A percentile compares a stretch with the other conserved stretches of the same genome.
Evolutionary conservation across 2,797 vertebrate genomes (phyloP).

Genomic region (Cossypha niveicapilla): DNA sequence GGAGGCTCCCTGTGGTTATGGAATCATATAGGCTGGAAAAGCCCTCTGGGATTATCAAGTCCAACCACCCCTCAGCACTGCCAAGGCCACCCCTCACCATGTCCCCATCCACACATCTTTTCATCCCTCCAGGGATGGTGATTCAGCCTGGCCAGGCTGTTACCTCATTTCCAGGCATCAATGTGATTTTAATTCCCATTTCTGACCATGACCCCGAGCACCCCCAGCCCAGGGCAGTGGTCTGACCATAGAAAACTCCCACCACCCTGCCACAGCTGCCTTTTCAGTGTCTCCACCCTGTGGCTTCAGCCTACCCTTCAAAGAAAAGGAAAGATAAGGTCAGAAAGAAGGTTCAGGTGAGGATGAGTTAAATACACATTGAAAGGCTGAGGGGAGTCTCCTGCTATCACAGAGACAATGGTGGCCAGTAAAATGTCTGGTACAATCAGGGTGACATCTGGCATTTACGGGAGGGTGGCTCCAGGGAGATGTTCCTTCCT

Average conservation of each 20-base stretch:
- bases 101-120: accelerated
- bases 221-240: not conserved
- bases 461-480: not conserved
- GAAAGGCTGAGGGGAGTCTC: not conserved
- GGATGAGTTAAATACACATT: not conserved
- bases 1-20: not conserved
- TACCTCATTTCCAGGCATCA: not conserved
- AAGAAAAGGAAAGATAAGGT: not conserved
- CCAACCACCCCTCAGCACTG: not conserved
- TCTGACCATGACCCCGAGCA: accelerated
- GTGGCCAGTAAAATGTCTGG: not conserved
- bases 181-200: not conserved
- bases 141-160: not conserved
- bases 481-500: not conserved
- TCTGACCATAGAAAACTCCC: not conserved
- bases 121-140: not conserved
- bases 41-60: not conserved
- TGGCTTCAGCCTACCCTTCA: not conserved
- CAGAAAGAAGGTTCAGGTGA: not conserved
- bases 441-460: not conserved
- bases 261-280: not conserved
- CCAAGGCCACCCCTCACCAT: not conserved
- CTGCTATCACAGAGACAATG: not conserved
- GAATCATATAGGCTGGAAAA: not conserved
- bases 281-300: not conserved